Evolutionary conservation across 1,140 invertebrate genomes (phyloP).

Genomic region (Trachymyrmex septentrionalis): DNA sequence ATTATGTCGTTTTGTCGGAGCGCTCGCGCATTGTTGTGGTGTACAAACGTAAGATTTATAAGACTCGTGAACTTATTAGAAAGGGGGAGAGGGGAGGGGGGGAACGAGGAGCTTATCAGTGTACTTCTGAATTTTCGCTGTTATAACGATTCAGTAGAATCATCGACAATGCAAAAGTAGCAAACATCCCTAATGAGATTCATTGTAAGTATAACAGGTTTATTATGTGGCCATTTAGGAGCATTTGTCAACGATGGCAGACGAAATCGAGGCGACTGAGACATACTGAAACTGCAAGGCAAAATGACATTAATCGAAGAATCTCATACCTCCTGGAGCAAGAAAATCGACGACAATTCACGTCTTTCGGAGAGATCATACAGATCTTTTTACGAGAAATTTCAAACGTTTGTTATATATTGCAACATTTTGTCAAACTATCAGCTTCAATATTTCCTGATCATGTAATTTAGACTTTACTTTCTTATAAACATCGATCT

Average conservation of each 20-base stretch:
- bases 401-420: constrained; percentile 1
- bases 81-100: background rate
- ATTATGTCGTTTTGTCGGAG: constrained; percentile 46
- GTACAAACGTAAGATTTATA: constrained; percentile 79
- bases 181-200: constrained; percentile 51
- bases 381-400: constrained; percentile 42
- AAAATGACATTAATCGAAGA: constrained; percentile 68
- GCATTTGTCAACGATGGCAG: constrained; percentile 66
- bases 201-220: constrained; percentile 46
- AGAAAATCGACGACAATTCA: constrained; percentile 29
- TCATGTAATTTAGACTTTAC: constrained; percentile 2
- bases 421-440: background rate
- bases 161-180: constrained; percentile 53
- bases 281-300: constrained; percentile 62
- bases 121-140: constrained; percentile 73
- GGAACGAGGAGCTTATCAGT: constrained; percentile 75
- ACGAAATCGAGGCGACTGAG: constrained; percentile 58
- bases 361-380: constrained; percentile 1
- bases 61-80: constrained; percentile 75
- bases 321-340: constrained; percentile 68
- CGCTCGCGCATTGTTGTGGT: constrained; percentile 72
- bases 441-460: constrained; percentile 26
- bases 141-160: constrained; percentile 71
- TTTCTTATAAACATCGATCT: constrained; percentile 52
- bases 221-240: constrained; percentile 71